Evolutionary conservation across 2,797 vertebrate species (phyloP), one percentile per base, ranked within the genome.

Genomic region (Pempheris klunzingeri): DNA sequence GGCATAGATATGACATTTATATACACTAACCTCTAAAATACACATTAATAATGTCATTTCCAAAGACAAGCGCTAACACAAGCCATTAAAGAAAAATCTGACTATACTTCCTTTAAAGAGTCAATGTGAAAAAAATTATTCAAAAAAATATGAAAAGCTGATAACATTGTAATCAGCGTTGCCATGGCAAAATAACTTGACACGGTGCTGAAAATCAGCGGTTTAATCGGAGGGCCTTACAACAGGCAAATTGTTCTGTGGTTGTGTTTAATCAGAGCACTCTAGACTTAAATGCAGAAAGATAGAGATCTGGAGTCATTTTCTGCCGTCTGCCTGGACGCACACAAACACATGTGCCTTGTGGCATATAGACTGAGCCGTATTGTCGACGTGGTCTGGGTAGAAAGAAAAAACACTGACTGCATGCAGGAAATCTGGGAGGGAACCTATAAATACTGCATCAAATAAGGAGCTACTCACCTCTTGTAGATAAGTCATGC

Each of bases 241-340:
- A 92, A 90, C 80, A 62, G 85, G 87, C 80, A 91, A 90, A 92
- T 92, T 91, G 91, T 92, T 90, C 88, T 86, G 88, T 81, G 84
- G 91, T 92, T 90, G 88, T 85, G 91, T 93, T 93, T 93, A 94
- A 93, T 94, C 93, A 93, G 85, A 84, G 84, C 88, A 87, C 90
- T 93, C 86, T 69, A 86, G 90, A 92, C 90, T 90, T 91, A 92
- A 92, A 92, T 41, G 83, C 87, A 82, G 84, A 85, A 80, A 92
- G 93, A 94, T 94, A 94, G 59, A 86, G 85, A 94, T 94, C 92
- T 90, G 87, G 66, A 91, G 92, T 91, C 88, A 94, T 94, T 94
- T 94, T 93, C 92, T 93, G 93, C 92, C 90, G 93, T 94, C 93
- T 94, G 92, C 90, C 81, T 89, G 88, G 81, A 90, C 88, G 63